Percentiles rank a stretch among this genome's conserved stretches.
Evolutionary conservation across 2,797 vertebrate species (phyloP).

Genomic region (Coregonus sp.): DNA sequence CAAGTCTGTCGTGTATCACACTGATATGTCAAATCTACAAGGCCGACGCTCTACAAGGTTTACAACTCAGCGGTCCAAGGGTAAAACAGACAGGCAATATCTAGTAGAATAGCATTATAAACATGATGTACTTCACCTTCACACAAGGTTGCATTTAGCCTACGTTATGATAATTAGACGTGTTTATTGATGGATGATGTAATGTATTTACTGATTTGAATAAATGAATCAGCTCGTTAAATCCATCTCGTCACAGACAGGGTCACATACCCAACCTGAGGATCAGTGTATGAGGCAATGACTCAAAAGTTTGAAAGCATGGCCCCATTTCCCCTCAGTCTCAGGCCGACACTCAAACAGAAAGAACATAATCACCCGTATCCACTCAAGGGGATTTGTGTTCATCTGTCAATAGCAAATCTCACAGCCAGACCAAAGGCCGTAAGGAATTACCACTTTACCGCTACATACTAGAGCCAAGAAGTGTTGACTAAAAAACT

Average conservation of each 20-base stretch:
- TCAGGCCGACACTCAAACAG: not conserved
- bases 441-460: constrained; percentile 13
- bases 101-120: not conserved
- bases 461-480: constrained; percentile 5
- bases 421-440: not conserved
- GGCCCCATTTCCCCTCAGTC: not conserved
- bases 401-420: constrained; percentile 25
- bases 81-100: not conserved
- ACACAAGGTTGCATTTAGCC: too few relatives aligned
- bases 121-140: not conserved
- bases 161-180: too few relatives aligned
- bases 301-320: not conserved
- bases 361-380: not conserved
- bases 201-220: not conserved
- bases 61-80: not conserved
- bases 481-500: not conserved
- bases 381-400: constrained; percentile 4
- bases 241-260: not conserved
- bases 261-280: not conserved
- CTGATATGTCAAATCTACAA: not conserved
- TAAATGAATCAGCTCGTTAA: not conserved
- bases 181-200: not conserved
- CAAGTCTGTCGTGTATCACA: too few relatives aligned
- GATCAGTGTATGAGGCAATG: not conserved
- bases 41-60: not conserved